A percentile compares a stretch with the other conserved stretches of the same genome.
Evolutionary conservation across 2,113 vertebrate genomes (phyloP).

Genomic region (Sorex fumeus): DNA sequence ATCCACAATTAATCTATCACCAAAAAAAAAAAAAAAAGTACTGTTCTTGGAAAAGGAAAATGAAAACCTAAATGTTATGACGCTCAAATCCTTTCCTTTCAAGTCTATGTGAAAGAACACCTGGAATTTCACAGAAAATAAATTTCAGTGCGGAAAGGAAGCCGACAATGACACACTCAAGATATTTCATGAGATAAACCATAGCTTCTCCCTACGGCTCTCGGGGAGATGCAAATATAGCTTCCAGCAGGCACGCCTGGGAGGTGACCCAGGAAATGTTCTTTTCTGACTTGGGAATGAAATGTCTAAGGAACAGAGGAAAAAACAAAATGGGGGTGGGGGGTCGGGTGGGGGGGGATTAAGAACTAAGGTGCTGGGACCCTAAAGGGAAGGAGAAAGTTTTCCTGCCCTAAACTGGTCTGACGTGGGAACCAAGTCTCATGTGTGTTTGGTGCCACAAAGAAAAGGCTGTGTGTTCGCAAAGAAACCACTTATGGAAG

Average conservation of each 20-base stretch:
- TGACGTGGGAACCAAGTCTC: constrained; percentile 84
- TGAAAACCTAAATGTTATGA: not conserved
- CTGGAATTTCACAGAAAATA: constrained; percentile 86
- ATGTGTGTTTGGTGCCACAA: not conserved
- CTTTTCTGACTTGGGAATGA: constrained; percentile 54
- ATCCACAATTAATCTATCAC: constrained; percentile 78
- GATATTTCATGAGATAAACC: constrained; percentile 84
- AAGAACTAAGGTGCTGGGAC: not conserved
- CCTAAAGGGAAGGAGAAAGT: constrained; percentile 75
- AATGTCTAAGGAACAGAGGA: constrained; percentile 8
- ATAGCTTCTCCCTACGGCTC: constrained; percentile 48
- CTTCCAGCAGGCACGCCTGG: constrained; percentile 39
- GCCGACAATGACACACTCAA: constrained; percentile 81
- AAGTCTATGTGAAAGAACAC: constrained; percentile 82
- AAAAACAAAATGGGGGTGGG: constrained; percentile 14
- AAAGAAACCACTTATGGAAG: constrained; percentile 80
- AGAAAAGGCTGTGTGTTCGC: constrained; percentile 62
- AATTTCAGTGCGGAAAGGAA: constrained; percentile 84
- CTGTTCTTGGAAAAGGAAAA: constrained; percentile 44
- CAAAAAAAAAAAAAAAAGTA: constrained; percentile 32
- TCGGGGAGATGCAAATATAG: constrained; percentile 68
- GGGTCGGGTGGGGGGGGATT: too few species aligned
- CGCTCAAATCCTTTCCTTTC: constrained; percentile 75
- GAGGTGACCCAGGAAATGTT: constrained; percentile 67
- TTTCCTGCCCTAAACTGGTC: constrained; percentile 80